Evolutionary conservation across 2,797 vertebrate genomes (phyloP), one percentile per base, ranked within the genome.

Genomic region (Cossypha caffra): DNA sequence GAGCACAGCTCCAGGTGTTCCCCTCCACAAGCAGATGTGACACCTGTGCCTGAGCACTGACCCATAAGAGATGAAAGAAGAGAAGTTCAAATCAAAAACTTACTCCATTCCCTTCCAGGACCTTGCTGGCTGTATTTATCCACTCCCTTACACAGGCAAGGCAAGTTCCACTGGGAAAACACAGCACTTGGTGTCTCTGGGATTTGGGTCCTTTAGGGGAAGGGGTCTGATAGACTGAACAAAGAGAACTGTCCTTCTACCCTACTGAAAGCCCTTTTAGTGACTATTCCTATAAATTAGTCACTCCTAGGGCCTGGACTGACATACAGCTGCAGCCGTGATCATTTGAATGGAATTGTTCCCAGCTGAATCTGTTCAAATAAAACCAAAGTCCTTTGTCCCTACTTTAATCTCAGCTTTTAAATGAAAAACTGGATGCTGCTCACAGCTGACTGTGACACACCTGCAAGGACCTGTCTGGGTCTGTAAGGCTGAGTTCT

Each of bases 141-240:
- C 5, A 20, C 23, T 24, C 63, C 25, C 40, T 28, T 9, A 40
- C 9, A 33, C 11, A 42, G 33, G 11, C 11, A 50, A 38, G 13
- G 13, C 9, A 8, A 51, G 25, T 6, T 78, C 10, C 16, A 14
- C 2, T 42, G 25, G 28, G 28, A 63, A 71, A 71, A 77, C 23
- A n/a, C 12, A 71, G 40, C 48, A 24, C 26, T 2, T 7, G 29
- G 19, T 35, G 14, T 48, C 38, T 40, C 35, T 67, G 25, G 38
- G 24, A 42, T 0, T 25, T 9, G 11, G 17, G 15, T 28, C 8
- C 29, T 63, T 74, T 25, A 15, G 20, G 45, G 54, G 16, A 88
- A 40, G 2, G 16, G 6, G 2, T 16, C 7, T 54, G n/a, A 78
- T 0, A 45, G n/a, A 19, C 29, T 21, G 13, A 29, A 9, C 5